Evolutionary conservation across 2,888 invertebrate species (phyloP), one percentile per base, ranked within the genome.

Genomic region (Mythimna pallens): DNA sequence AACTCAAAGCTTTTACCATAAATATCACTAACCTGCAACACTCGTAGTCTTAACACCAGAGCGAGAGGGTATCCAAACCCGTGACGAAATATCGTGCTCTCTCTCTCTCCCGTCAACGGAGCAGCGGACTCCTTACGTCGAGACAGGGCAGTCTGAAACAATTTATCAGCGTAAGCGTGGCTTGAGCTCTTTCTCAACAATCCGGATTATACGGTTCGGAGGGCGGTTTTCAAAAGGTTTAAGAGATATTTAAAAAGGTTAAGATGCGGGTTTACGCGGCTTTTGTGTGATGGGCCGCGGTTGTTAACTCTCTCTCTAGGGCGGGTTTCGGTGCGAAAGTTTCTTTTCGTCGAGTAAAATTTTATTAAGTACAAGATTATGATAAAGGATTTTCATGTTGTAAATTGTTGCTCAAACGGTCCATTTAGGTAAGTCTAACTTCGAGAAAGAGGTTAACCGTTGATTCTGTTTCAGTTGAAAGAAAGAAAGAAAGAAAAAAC

Each of bases 61-160:
- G 97, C 97, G 82, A 97, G 94, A 12, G 97, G 97, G 86, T 97
- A 97, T n/a, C 93, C 89, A 70, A 97, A 91, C 84, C 96, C 94
- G 80, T 92, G 91, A 86, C 90, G 93, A 84, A 94, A 92, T 85
- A 94, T 88, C 5, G 87, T 88, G 67, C 89, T 90, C 20, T 94
- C 94, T 82, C 94, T 92, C n/a, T 96, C 96, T 58, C 93, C 93
- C 75, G 97, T 97, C 63, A 97, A 91, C 20, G 97, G 96, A 2
- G 96, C 96, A 6, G 96, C 96, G 0, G 97, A 96, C 92, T 97
- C 97, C 86, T 97, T 97, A 67, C 97, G 92, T 54, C 94, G 93
- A 25, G 96, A 95, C 72, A 97, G 89, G 65, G 96, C 95, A 83
- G 96, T 94, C 97, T 97, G 93, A 43, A 94, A 95, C 83, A 91